Base-by-base conservation (phyloP, 64 coral and sea anemone species). In the Stichodactyla mertensii region DNA sequence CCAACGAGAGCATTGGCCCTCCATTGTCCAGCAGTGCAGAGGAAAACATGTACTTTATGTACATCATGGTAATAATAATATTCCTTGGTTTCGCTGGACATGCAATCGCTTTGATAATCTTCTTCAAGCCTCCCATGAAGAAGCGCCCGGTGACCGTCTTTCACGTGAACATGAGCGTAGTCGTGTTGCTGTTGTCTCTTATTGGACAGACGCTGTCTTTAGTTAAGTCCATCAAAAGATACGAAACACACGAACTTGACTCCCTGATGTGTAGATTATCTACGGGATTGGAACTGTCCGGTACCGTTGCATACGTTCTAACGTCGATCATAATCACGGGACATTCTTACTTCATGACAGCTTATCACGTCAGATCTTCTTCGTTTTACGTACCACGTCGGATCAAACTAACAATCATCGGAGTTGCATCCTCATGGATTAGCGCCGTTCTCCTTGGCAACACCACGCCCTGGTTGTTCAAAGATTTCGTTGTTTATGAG, bases 61-160 rank as follows among this genome's bases (percentile, higher is more conserved):
- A 81, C 26, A 53, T 10, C 5, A 54, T 81, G n/a, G 18, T 81
- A 8, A 54, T 81, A 2, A 6, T 81, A 7, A 81, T 81, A 19
- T 81, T 81, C 51, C 15, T 81, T 53, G 78, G 78, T 8, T 13
- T 81, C 18, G 78, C 54, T 81, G 78, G 78, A 55, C 36, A 81
- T 20, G 7, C n/a, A 20, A 9, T 55, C n/a, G 78, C 78, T 1
- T 81, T 81, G 52, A 6, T 81, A 20, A 81, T 81, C 18, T 81
- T 81, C 52, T 53, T 16, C 78, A 81, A 81, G 20, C 16, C 53
- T 22, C 52, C 24, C 0, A 15, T 81, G 7, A 53, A n/a, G 16
- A 16, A 7, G 51, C 51, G 78, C 14, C 53, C 78, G 20, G 53
- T 55, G 16, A 20, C 78, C 19, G 53, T 53, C 15, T 55, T 11